phyloP scores from a whole-genome alignment of 2,113 vertebrate genomes.

The Orycteropus afer region DNA sequence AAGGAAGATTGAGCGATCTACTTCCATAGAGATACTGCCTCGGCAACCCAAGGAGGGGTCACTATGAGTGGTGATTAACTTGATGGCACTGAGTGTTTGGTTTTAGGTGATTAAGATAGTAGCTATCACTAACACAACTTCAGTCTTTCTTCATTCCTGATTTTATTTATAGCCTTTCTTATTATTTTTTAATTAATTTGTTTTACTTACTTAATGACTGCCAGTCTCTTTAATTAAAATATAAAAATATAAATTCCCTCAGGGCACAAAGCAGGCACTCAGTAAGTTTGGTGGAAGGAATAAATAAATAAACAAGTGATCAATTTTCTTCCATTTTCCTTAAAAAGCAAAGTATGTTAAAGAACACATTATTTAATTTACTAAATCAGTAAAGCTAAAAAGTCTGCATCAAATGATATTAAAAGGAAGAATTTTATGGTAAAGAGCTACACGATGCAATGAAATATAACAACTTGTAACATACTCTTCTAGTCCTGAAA shows the following conservation, averaged over 20 bases:
- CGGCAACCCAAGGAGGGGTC: no score
- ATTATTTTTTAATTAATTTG: neutral
- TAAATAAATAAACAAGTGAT: neutral
- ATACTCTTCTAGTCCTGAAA: conserved; percentile 22
- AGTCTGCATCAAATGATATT: neutral
- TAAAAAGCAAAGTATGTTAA: conserved; percentile 31
- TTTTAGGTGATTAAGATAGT: neutral
- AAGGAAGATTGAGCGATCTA: no score
- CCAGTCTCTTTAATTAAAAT: neutral
- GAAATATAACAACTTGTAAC: conserved; percentile 22
- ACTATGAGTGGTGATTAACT: no score
- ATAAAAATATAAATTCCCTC: conserved; percentile 24
- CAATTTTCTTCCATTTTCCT: neutral
- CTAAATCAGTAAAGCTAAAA: neutral
- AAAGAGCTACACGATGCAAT: conserved; percentile 25
- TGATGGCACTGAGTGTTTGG: no score
- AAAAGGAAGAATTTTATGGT: neutral
- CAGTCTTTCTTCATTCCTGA: conserved; percentile 22
- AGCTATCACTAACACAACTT: neutral
- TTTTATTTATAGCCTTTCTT: neutral
- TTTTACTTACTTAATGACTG: neutral
- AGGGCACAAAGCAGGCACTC: neutral
- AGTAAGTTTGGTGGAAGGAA: neutral
- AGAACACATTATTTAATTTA: neutral
- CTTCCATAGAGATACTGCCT: no score